A percentile compares a stretch with the other conserved stretches of the same genome.
These are phyloP conservation scores for Pseudonaja textilis DNA, from an alignment of 2,113 vertebrate genomes.

Conservation along the genomic window DNA sequence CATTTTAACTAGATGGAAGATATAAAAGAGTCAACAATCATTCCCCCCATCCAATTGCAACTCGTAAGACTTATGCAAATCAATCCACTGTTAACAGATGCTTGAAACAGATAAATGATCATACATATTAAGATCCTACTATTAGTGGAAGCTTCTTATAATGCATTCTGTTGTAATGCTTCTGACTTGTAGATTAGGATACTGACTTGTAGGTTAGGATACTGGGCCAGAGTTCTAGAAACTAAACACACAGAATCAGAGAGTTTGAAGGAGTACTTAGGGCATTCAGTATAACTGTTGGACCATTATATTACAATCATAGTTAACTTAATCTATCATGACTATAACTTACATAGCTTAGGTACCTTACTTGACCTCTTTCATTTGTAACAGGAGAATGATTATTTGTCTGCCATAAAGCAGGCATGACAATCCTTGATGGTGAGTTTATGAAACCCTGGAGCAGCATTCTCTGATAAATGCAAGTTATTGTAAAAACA, in stretches of 20 bases:
- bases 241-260: not conserved
- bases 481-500: not conserved
- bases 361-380: not conserved
- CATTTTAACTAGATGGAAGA: conserved; percentile 43
- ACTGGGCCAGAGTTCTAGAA: not conserved
- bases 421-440: not conserved
- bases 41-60: not conserved
- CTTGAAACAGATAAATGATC: not conserved
- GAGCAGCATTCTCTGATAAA: not conserved
- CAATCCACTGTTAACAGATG: not conserved
- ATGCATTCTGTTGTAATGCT: not conserved
- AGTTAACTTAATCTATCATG: not conserved
- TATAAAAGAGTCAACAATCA: conserved; percentile 1
- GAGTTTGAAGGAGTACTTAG: not conserved
- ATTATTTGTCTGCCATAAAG: not conserved
- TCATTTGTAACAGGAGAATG: not conserved
- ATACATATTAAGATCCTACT: not conserved
- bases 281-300: not conserved
- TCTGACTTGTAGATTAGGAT: not conserved
- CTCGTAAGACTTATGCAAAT: not conserved
- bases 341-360: not conserved
- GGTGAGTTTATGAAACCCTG: not conserved
- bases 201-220: not conserved
- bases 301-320: not conserved
- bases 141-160: not conserved